Evolutionary conservation across 2,797 vertebrate genomes (phyloP), one percentile per base, ranked within the genome.

Genomic region (Myotis planiceps): DNA sequence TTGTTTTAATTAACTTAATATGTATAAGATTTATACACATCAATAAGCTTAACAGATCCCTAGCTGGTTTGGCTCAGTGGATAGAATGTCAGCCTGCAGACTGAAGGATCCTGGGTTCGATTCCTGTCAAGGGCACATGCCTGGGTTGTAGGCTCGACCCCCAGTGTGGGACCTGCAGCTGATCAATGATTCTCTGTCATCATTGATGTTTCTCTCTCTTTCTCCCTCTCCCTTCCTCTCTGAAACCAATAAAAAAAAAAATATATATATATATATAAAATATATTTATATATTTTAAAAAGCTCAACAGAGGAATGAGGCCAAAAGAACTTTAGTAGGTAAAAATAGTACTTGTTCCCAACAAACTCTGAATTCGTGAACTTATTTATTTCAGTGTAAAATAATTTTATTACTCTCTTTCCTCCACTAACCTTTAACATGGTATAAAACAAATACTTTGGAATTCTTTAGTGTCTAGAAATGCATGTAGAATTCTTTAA

Each of bases 1-100:
- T 15, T 81, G 19, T 69, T 82, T 95, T 65, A 92, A 65, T 93
- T 95, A 16, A 75, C 76, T 96, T 96, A 74, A 58, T 29, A 19
- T 66, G 34, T 32, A 5, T 93, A 78, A 83, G 5, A 14, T 83
- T 81, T 95, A 25, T 88, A 69, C 5, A 88, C 6, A n/a, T 47
- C 81, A 94, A 51, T 88, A 63, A 92, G 27, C 13, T 81, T 92
- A 60, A 69, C 51, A 78, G 63, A 60, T 12, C 27, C 58, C 58
- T 60, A 29, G 29, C 58, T 60, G 27, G 58, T 60, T 60, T 14
- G 58, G 58, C 58, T 60, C 13, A 60, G 58, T 29, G 58, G 58
- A 13, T 29, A 60, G 53, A 55, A 12, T 29, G 27, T 60, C 9
- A 60, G 27, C 58, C 5, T 60, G 58, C 55, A 60, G 5, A 60